Evolutionary conservation across 1,140 invertebrate species (phyloP).

Genomic region (Stegodyphus mimosarum): DNA sequence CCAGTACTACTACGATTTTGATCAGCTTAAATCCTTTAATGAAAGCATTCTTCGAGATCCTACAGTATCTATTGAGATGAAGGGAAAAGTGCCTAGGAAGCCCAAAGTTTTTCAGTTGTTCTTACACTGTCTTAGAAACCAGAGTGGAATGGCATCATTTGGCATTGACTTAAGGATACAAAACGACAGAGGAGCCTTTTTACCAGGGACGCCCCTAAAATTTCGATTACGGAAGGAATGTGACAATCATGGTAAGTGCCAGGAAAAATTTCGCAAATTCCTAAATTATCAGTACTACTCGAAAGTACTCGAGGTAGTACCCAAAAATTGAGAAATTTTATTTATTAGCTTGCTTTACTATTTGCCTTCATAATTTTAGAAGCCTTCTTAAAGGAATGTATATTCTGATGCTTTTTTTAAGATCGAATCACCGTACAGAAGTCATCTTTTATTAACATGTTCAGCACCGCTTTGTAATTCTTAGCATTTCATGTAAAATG

Average conservation of each 20-base stretch:
- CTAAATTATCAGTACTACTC: too few relatives aligned
- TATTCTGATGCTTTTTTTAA: too few relatives aligned
- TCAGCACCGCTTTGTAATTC: too few relatives aligned
- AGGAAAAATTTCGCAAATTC: too few relatives aligned
- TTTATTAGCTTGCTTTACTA: too few relatives aligned
- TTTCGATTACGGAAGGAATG: slow-evolving; percentile 94
- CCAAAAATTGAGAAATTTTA: too few relatives aligned
- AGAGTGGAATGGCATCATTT: slow-evolving; percentile 88
- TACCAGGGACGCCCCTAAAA: slow-evolving; percentile 89
- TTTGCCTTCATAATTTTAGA: too few relatives aligned
- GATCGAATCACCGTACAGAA: too few relatives aligned
- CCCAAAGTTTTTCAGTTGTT: slow-evolving; percentile 93
- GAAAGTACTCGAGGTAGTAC: too few relatives aligned
- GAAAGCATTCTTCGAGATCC: slow-evolving; percentile 85
- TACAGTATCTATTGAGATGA: slow-evolving; percentile 85
- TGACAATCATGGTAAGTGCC: slow-evolving; percentile 79
- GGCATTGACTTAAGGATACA: slow-evolving; percentile 88
- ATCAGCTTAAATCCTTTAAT: slow-evolving; percentile 83
- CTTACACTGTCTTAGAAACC: slow-evolving; percentile 88
- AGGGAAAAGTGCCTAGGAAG: slow-evolving; percentile 83
- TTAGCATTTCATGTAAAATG: too few relatives aligned
- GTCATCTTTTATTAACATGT: too few relatives aligned
- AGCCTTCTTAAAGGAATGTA: too few relatives aligned
- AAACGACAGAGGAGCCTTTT: slow-evolving; percentile 78
- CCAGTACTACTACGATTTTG: slow-evolving; percentile 89